phyloP scores from a whole-genome alignment of 2,888 invertebrate genomes.

The Teleogryllus oceanicus region DNA sequence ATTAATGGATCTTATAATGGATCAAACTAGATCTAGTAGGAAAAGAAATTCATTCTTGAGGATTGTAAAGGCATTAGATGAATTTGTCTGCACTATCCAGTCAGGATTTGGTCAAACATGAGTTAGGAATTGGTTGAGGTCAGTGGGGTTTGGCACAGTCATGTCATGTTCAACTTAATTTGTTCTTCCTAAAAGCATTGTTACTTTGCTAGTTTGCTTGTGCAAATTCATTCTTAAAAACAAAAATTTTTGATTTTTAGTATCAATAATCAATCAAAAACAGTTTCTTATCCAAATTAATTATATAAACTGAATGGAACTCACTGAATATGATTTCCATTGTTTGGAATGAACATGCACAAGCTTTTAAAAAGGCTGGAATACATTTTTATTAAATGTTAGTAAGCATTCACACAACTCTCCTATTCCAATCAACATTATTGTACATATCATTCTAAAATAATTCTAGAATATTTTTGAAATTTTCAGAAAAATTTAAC shows the following conservation, averaged over 20 bases:
- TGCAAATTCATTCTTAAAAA: no score
- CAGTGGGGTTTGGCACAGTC: neutral
- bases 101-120: no score
- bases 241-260: neutral
- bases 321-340: no score
- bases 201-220: no score
- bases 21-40: no score
- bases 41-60: no score
- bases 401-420: slow-evolving; percentile 25
- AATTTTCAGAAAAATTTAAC: neutral
- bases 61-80: no score
- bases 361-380: neutral
- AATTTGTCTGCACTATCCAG: no score
- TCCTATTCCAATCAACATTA: neutral
- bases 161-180: neutral
- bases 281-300: neutral
- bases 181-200: no score
- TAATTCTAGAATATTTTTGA: slow-evolving; percentile 18
- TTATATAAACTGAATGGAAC: neutral
- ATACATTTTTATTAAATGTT: slow-evolving; percentile 22
- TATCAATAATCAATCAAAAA: neutral
- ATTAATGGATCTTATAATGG: no score
- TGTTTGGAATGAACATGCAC: no score
- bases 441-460: neutral
- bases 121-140: neutral